Conservation (phyloP, 2,797 vertebrate genomes). For the Phalanger gymnotis region DNA sequence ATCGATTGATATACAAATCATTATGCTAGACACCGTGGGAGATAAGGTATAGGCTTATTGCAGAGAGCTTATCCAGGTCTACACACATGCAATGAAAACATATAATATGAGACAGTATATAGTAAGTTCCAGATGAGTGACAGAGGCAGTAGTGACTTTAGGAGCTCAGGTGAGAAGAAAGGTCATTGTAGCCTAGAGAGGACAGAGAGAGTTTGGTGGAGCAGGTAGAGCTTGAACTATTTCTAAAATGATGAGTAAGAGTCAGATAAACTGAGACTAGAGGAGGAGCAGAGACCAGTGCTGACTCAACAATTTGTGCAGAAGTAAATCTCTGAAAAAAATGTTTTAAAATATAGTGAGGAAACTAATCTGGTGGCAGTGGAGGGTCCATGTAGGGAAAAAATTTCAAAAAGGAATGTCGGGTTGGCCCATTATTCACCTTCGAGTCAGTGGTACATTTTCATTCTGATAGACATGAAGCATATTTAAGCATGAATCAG, state of each 20-base stretch:
- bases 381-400: conserved; percentile 24
- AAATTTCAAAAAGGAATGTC: background rate
- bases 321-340: background rate
- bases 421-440: conserved; percentile 21
- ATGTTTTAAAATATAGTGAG: background rate
- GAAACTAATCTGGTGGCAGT: background rate
- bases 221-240: background rate
- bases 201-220: background rate
- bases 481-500: conserved; percentile 36
- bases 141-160: background rate
- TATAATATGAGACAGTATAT: background rate
- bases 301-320: background rate
- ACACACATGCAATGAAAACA: background rate
- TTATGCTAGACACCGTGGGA: background rate
- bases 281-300: accelerated
- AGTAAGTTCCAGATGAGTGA: background rate
- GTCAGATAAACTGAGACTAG: background rate
- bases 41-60: background rate
- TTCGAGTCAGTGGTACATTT: background rate
- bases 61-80: background rate
- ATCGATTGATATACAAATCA: background rate
- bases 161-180: background rate
- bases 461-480: conserved; percentile 17
- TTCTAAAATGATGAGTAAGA: background rate
- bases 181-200: background rate